Conservation (phyloP, 2,888 invertebrate species). For the Ferdinandea cuprea region DNA sequence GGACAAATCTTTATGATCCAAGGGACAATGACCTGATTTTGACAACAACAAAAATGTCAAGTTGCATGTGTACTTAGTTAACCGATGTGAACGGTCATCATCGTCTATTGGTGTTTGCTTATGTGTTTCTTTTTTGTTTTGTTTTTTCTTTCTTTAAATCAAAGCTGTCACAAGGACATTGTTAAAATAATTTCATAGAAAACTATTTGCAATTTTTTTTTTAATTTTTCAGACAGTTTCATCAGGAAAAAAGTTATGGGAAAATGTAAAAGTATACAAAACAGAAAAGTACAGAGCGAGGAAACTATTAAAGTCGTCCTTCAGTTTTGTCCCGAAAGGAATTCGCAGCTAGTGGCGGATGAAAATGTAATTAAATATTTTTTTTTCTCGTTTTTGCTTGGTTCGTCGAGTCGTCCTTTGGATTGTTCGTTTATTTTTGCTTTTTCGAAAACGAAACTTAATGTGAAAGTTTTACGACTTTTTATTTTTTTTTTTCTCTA, state of each 20-base stretch:
- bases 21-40: conserved; percentile 49
- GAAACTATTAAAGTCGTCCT: conserved; percentile 53
- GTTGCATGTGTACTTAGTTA: conserved; percentile 21
- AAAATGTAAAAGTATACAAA: conserved; percentile 18
- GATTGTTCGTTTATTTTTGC: conserved; percentile 29
- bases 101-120: not conserved
- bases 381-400: not conserved
- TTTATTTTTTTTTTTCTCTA: conserved; percentile 10
- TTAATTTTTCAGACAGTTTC: conserved; percentile 35
- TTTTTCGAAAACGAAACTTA: conserved; percentile 40
- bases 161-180: conserved; percentile 46
- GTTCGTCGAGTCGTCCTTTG: conserved; percentile 44
- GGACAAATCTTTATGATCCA: not conserved
- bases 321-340: conserved; percentile 37
- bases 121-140: not conserved
- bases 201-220: not conserved
- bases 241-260: conserved; percentile 32
- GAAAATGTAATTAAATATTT: conserved; percentile 70
- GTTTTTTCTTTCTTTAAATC: conserved; percentile 5
- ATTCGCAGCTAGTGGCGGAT: conserved; percentile 62
- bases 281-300: conserved; percentile 12
- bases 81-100: conserved; percentile 27
- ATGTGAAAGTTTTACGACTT: conserved; percentile 60
- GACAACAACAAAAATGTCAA: not conserved
- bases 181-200: conserved; percentile 25